phyloP scores from a whole-genome alignment of 37 sponge, comb jelly and placozoan species.

The Axinella damicornis region DNA sequence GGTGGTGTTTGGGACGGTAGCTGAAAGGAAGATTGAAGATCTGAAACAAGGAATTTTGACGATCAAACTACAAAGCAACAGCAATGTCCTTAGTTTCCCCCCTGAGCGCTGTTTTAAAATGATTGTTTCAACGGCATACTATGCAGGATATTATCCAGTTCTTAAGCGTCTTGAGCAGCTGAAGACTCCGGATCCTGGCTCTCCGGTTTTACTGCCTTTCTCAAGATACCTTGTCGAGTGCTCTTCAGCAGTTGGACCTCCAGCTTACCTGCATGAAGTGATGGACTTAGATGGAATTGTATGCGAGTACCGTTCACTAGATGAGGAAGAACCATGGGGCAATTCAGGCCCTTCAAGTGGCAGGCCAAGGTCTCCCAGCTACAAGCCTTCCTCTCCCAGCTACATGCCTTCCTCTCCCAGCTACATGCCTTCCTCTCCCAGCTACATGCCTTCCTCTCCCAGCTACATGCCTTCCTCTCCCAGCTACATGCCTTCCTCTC shows the following conservation, averaged over 20 bases:
- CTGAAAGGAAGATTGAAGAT: constrained; percentile 49
- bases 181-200: constrained; percentile 5
- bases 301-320: background rate
- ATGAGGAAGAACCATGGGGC: too few relatives aligned
- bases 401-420: too few relatives aligned
- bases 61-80: constrained; percentile 11
- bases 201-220: background rate
- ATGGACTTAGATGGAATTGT: background rate
- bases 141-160: constrained; percentile 67
- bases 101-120: constrained; percentile 16
- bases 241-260: background rate
- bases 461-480: too few relatives aligned
- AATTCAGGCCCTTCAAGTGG: too few relatives aligned
- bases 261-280: constrained; percentile 3
- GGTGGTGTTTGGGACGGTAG: constrained; percentile 61
- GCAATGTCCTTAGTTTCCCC: constrained; percentile 15
- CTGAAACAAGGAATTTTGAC: constrained; percentile 31
- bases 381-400: too few relatives aligned
- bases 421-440: too few relatives aligned
- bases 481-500: too few relatives aligned
- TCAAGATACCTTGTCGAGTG: constrained; percentile 8
- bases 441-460: too few relatives aligned
- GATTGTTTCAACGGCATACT: constrained; percentile 73
- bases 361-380: too few relatives aligned
- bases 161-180: constrained; percentile 33